These are phyloP conservation scores for Odontocolon sp. DNA, from an alignment of 2,888 invertebrate genomes.

Conservation along the genomic window DNA sequence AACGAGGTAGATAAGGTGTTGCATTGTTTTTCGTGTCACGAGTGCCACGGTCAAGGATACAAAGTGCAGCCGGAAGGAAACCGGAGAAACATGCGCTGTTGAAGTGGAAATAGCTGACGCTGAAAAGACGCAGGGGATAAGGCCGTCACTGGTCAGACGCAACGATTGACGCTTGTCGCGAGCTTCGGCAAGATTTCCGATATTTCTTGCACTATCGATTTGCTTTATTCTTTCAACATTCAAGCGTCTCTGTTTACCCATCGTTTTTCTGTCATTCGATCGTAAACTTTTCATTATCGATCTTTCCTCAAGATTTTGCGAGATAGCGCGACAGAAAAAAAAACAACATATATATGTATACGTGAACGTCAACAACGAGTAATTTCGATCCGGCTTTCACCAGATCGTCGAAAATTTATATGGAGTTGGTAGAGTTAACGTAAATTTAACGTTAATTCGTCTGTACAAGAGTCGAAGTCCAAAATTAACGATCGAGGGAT, in stretches of 20 bases:
- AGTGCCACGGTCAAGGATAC: conserved; percentile 43
- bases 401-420: no score
- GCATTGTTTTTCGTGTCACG: conserved; percentile 22
- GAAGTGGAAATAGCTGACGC: conserved; percentile 39
- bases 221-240: no score
- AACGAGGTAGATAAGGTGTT: background rate
- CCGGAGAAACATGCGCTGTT: conserved; percentile 25
- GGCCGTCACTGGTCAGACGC: conserved; percentile 15
- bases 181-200: background rate
- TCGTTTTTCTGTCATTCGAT: background rate
- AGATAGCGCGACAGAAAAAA: background rate
- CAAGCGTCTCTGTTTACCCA: background rate
- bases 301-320: background rate
- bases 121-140: conserved; percentile 7
- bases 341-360: no score
- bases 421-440: no score
- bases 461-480: background rate
- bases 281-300: background rate
- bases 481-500: background rate
- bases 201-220: no score
- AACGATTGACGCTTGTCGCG: background rate
- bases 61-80: conserved; percentile 17
- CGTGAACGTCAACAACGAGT: no score
- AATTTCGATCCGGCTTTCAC: no score
- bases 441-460: no score